phyloP scores from a whole-genome alignment of 1,140 invertebrate species.

The Ganaspis sp. region DNA sequence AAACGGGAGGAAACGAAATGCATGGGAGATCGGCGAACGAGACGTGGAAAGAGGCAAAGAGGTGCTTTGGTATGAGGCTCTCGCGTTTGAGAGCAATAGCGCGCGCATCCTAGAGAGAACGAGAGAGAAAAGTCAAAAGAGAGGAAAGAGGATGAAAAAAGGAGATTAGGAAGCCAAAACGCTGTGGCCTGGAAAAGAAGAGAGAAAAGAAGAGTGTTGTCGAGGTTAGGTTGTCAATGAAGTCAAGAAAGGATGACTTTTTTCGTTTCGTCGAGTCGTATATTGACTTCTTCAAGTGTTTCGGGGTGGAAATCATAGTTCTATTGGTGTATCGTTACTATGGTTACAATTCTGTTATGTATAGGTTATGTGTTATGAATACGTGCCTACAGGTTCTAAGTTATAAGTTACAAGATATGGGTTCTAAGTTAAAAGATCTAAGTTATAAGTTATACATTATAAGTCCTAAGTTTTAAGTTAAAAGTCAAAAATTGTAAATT shows the following conservation, averaged over 20 bases:
- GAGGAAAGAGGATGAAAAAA: neutral
- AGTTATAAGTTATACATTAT: no score
- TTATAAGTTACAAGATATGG: no score
- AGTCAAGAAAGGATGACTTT: constrained; percentile 33
- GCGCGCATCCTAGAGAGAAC: neutral
- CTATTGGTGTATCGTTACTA: no score
- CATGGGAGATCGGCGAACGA: constrained; percentile 40
- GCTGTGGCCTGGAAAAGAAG: neutral
- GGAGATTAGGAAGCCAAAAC: neutral
- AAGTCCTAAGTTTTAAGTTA: no score
- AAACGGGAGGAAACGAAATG: constrained; percentile 37
- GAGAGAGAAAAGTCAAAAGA: neutral
- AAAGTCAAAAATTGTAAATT: no score
- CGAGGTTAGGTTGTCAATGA: constrained; percentile 37
- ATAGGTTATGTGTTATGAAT: no score
- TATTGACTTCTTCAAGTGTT: no score
- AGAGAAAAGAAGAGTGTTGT: constrained; percentile 43
- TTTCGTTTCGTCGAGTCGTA: no score
- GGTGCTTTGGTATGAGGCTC: constrained; percentile 45
- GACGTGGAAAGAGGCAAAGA: constrained; percentile 33
- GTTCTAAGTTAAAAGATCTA: no score
- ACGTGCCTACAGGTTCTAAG: no score
- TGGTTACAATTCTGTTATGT: no score
- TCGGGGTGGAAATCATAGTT: no score
- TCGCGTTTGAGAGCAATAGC: constrained; percentile 40